A percentile compares a stretch with the other conserved stretches of the same genome.
Evolutionary conservation across 2,797 vertebrate species (phyloP).

Genomic region (Alauda arvensis): DNA sequence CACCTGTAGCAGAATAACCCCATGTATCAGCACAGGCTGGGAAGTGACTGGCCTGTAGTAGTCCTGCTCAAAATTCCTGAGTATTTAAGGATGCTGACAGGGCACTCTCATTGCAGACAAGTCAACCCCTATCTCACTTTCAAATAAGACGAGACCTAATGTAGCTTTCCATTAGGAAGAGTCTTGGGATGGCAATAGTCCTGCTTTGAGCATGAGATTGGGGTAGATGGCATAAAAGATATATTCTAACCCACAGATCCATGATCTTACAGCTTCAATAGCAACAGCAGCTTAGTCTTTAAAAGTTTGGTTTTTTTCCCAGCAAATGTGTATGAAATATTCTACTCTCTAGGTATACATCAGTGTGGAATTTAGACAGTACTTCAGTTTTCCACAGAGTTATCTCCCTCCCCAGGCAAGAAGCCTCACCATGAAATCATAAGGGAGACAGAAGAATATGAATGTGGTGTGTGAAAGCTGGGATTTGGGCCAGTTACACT

Average conservation of each 20-base stretch:
- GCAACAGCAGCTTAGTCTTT: background rate
- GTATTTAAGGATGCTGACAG: background rate
- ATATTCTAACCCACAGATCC: background rate
- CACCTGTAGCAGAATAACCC: background rate
- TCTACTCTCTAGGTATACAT: background rate
- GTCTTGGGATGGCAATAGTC: background rate
- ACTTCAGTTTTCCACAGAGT: background rate
- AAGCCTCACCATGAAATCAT: background rate
- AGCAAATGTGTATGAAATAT: background rate
- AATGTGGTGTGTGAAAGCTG: background rate
- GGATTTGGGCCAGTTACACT: background rate
- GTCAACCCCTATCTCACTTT: background rate
- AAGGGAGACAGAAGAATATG: background rate
- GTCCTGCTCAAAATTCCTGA: background rate
- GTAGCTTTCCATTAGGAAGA: background rate
- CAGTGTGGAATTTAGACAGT: background rate
- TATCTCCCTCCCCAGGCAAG: background rate
- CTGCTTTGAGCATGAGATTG: background rate
- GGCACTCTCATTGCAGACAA: background rate
- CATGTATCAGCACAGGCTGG: background rate
- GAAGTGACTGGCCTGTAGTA: background rate
- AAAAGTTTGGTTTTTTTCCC: accelerated
- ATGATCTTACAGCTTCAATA: background rate
- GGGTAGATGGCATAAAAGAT: background rate
- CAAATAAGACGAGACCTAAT: background rate